These are phyloP conservation scores for Eupithecia vulgata DNA, from an alignment of 2,888 invertebrate genomes.

Conservation along the genomic window DNA sequence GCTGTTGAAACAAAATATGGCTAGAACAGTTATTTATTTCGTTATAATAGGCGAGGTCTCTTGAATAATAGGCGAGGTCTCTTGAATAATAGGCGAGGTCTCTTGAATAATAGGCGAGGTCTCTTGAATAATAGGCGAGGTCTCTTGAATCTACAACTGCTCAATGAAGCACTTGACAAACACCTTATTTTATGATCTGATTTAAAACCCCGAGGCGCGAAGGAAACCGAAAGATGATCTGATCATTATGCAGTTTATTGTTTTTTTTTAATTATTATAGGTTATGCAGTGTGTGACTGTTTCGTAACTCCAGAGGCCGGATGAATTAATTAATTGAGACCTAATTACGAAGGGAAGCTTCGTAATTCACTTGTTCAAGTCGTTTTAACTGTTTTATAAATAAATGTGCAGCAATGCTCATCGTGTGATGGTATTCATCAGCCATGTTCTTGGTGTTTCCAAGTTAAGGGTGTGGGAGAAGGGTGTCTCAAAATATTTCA, in stretches of 20 bases:
- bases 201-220: neutral
- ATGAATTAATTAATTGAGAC: neutral
- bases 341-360: neutral
- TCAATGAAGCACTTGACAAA: neutral
- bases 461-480: too few relatives aligned
- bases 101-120: neutral
- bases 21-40: conserved; percentile 4
- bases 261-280: too few relatives aligned
- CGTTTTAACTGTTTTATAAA: neutral
- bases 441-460: too few relatives aligned
- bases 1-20: conserved; percentile 9
- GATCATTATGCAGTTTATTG: too few relatives aligned
- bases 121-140: neutral
- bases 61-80: neutral
- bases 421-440: too few relatives aligned
- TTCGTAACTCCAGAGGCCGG: neutral
- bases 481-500: too few relatives aligned
- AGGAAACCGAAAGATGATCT: neutral
- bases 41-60: too few relatives aligned
- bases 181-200: neutral
- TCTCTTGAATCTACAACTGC: neutral
- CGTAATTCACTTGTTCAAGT: too few relatives aligned
- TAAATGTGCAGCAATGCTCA: neutral
- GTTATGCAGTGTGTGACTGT: neutral
- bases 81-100: neutral